Base-by-base conservation (phyloP, 2,797 vertebrate species). In the Calcarius lapponicus region DNA sequence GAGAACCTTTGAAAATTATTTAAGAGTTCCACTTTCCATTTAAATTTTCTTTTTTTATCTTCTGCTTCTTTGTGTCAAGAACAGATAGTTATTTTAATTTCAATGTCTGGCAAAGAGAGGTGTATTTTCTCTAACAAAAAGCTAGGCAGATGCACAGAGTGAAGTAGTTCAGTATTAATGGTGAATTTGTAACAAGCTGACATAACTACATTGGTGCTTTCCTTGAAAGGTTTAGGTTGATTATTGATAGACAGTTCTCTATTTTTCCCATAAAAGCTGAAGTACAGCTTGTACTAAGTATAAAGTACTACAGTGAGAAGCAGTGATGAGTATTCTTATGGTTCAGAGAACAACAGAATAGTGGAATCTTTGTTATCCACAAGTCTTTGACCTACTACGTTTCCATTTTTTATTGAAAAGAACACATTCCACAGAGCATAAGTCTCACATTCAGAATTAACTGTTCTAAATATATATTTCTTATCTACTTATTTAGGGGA, bases 71-170 rank as follows among this genome's bases (percentile, higher is more conserved):
- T 79, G 38, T 85, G 67, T 76, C 51, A 87, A 85, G 70, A 40
- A 61, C 13, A 75, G 69, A 88, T 25, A 93, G 92, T 72, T 88
- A 86, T 72, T 95, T 87, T 79, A 80, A 86, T 90, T 95, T 95
- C 69, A 89, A 20, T 54, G 42, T 61, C 81, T 90, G 38, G 80
- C 13, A 81, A 80, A 82, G 34, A 89, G 42, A 85, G n/a, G 45
- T 50, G 42, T 50, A 64, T 58, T 88, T 88, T 90, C 51, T 90
- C 36, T 57, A 70, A 88, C 1, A 47, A 86, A 88, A 61, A 91
- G 53, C n/a, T 66, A 76, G 43, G 51, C 34, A 84, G 56, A 53
- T 43, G 43, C 36, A 75, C 5, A 71, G 36, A 88, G 20, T 32
- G 15, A 92, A 82, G 19, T 8, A 88, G n/a, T 28, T 74, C 31